These are phyloP conservation scores for Amblyraja radiata DNA, from an alignment of 2,797 vertebrate genomes.

Conservation along the genomic window DNA sequence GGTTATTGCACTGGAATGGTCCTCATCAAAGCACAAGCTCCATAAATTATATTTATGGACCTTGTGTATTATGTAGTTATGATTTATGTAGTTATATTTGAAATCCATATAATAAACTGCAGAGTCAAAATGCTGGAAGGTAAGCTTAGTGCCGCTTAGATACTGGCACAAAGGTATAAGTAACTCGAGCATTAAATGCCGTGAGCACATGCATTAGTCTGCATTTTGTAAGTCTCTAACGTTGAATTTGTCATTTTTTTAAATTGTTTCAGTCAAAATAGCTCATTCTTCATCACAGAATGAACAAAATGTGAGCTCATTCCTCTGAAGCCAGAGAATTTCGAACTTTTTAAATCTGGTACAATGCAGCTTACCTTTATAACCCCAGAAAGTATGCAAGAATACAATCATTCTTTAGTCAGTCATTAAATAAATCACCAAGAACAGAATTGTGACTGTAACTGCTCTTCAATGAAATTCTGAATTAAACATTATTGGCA, in stretches of 20 bases:
- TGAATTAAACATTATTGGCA: background rate
- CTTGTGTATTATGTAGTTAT: too few species aligned
- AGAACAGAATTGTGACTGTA: background rate
- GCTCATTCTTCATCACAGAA: background rate
- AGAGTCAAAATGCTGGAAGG: too few species aligned
- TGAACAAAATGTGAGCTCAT: background rate
- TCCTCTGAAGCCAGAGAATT: background rate
- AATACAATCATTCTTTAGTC: background rate
- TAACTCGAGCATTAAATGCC: background rate
- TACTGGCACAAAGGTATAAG: background rate
- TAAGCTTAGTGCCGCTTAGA: too few species aligned
- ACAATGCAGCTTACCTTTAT: too few species aligned
- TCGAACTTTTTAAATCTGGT: background rate
- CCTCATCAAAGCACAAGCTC: background rate
- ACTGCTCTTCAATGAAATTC: background rate
- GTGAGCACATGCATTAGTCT: background rate
- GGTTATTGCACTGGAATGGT: conserved; percentile 23
- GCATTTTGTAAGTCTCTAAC: background rate
- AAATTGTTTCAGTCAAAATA: background rate
- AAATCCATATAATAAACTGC: background rate
- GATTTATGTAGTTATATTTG: background rate
- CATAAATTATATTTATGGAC: background rate
- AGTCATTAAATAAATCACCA: background rate
- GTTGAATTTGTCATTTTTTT: background rate
- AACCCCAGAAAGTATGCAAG: too few species aligned